Percentiles rank a stretch among this genome's conserved stretches.
phyloP scores from a whole-genome alignment of 2,113 vertebrate genomes.

The Hippoglossus stenolepis region DNA sequence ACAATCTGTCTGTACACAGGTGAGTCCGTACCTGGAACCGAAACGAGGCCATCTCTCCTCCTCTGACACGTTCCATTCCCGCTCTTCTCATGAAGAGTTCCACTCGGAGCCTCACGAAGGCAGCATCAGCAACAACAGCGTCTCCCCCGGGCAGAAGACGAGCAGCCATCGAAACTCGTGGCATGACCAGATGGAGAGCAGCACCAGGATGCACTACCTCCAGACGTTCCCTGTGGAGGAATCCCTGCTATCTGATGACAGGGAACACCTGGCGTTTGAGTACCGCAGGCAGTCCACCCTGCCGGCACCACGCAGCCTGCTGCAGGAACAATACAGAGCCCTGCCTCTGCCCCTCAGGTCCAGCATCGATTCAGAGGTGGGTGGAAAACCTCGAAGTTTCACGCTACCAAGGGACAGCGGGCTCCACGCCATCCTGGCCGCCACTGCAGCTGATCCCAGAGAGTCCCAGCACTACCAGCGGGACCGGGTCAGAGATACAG shows the following conservation, averaged over 20 bases:
- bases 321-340: conserved; percentile 92
- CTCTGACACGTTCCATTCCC: conserved; percentile 95
- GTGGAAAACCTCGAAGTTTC: conserved; percentile 92
- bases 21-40: conserved; percentile 93
- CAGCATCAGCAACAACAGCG: conserved; percentile 75
- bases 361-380: conserved; percentile 73
- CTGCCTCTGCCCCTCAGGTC: conserved; percentile 81
- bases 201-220: conserved; percentile 93
- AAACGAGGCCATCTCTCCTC: conserved; percentile 94
- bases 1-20: conserved; percentile 45
- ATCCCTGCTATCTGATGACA: conserved; percentile 85
- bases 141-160: conserved; percentile 90
- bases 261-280: conserved; percentile 87
- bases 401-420: conserved; percentile 95
- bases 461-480: conserved; percentile 85
- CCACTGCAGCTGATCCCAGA: conserved; percentile 84
- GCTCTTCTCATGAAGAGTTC: conserved; percentile 94
- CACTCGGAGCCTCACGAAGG: conserved; percentile 84
- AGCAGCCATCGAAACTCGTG: conserved; percentile 93
- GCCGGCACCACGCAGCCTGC: conserved; percentile 91
- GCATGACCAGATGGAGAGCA: conserved; percentile 97
- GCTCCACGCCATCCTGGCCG: conserved; percentile 92
- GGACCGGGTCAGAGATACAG: conserved; percentile 81
- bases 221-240: conserved; percentile 95
- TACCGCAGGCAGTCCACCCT: conserved; percentile 94